These are phyloP conservation scores for Rhingia rostrata DNA, from an alignment of 2,888 invertebrate genomes.

Conservation along the genomic window DNA sequence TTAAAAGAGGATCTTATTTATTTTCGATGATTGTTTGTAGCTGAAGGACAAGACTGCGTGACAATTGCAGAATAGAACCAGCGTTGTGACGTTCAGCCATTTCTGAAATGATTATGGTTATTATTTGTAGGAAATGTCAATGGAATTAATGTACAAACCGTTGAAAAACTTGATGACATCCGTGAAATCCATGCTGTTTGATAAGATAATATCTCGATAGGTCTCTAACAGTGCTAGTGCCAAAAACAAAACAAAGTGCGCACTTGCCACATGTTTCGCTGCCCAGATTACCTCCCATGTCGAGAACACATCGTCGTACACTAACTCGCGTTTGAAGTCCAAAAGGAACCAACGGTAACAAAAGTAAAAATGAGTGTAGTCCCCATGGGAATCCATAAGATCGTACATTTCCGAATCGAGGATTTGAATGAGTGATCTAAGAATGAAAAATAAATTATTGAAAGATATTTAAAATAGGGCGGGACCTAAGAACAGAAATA, in stretches of 20 bases:
- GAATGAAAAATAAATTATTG: constrained; percentile 38
- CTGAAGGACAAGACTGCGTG: constrained; percentile 93
- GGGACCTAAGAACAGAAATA: no score
- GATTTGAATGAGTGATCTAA: constrained; percentile 91
- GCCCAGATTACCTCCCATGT: constrained; percentile 99
- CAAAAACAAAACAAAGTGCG: constrained; percentile 95
- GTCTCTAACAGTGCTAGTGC: constrained; percentile 95
- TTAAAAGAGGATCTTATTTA: constrained; percentile 85
- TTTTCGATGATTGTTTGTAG: constrained; percentile 96
- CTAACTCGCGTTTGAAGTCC: constrained; percentile 96
- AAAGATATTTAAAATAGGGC: no score
- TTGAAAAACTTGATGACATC: constrained; percentile 99
- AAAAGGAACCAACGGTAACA: constrained; percentile 98
- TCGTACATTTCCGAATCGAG: constrained; percentile 96
- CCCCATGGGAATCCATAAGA: constrained; percentile 96
- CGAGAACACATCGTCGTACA: constrained; percentile 95
- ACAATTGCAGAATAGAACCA: constrained; percentile 90
- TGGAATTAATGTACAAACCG: constrained; percentile 85
- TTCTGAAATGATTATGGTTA: constrained; percentile 85
- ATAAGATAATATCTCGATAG: constrained; percentile 96
- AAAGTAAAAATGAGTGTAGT: constrained; percentile 98
- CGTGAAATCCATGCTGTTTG: constrained; percentile 98
- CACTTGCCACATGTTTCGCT: constrained; percentile 91
- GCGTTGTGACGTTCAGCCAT: constrained; percentile 98
- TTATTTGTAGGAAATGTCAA: not conserved